Evolutionary conservation across 2,888 invertebrate species (phyloP).

Genomic region (Sinopyrophorus schimmeli): DNA sequence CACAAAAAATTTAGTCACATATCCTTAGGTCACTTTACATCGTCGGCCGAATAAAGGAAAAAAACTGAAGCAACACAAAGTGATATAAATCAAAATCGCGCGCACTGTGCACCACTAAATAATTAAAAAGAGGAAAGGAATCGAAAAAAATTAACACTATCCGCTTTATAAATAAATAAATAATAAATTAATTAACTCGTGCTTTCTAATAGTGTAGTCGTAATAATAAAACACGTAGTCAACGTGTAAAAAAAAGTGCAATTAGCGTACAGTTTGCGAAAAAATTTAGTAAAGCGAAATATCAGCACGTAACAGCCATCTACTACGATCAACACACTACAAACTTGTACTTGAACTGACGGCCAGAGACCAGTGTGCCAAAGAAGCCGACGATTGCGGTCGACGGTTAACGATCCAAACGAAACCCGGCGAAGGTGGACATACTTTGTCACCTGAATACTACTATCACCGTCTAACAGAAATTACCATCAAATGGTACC

Average conservation of each 20-base stretch:
- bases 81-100: constrained; percentile 9
- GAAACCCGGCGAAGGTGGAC: constrained; percentile 27
- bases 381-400: constrained; percentile 46
- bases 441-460: constrained; percentile 33
- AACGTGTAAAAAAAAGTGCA: constrained; percentile 28
- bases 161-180: too few species aligned
- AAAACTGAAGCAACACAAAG: constrained; percentile 6
- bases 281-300: constrained; percentile 17
- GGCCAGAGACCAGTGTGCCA: constrained; percentile 46
- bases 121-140: constrained; percentile 3
- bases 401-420: constrained; percentile 24
- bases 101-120: constrained; percentile 19
- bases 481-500: constrained; percentile 24
- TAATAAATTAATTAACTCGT: constrained; percentile 9
- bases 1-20: constrained; percentile 20
- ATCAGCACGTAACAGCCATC: constrained; percentile 14
- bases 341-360: constrained; percentile 47
- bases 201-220: constrained; percentile 18
- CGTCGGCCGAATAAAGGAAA: not conserved
- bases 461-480: constrained; percentile 21
- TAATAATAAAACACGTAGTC: constrained; percentile 25
- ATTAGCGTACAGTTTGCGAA: constrained; percentile 20
- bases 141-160: constrained; percentile 17
- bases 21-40: constrained; percentile 25
- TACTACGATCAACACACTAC: constrained; percentile 29